Conservation (phyloP, 2,113 vertebrate species). For the Erpornis zantholeuca region DNA sequence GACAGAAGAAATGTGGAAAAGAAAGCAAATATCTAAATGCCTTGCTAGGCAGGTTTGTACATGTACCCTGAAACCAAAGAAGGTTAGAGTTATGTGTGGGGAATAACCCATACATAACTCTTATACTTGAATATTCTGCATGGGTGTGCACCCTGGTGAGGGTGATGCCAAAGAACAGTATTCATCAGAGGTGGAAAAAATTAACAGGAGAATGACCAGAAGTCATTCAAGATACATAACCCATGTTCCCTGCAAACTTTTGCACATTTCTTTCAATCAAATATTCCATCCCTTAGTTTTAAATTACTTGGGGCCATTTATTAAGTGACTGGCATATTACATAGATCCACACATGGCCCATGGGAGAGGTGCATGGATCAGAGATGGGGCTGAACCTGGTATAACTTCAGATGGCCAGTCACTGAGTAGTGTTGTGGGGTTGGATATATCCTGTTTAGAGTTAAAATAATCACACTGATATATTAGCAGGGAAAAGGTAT, state of each 20-base stretch:
- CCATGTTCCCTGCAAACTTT: background rate
- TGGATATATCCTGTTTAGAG: background rate
- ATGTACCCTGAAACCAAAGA: background rate
- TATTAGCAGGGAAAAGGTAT: background rate
- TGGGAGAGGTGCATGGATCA: background rate
- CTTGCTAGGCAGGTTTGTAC: background rate
- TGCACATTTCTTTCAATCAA: background rate
- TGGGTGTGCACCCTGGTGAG: background rate
- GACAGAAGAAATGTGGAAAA: background rate
- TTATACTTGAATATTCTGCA: background rate
- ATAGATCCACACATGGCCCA: background rate
- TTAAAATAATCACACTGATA: background rate
- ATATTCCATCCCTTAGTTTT: background rate
- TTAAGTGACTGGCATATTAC: background rate
- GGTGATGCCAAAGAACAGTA: background rate
- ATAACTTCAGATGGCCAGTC: background rate
- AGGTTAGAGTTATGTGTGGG: accelerated
- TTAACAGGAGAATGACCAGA: background rate
- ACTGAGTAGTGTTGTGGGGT: background rate
- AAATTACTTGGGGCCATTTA: background rate
- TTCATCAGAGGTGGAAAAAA: background rate
- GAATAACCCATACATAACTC: background rate
- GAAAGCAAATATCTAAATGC: background rate
- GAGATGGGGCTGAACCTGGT: background rate
- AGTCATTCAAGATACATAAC: background rate